Evolutionary conservation across 2,113 vertebrate genomes (phyloP), one percentile per base, ranked within the genome.

Genomic region (Campylorhamphus procurvoides): DNA sequence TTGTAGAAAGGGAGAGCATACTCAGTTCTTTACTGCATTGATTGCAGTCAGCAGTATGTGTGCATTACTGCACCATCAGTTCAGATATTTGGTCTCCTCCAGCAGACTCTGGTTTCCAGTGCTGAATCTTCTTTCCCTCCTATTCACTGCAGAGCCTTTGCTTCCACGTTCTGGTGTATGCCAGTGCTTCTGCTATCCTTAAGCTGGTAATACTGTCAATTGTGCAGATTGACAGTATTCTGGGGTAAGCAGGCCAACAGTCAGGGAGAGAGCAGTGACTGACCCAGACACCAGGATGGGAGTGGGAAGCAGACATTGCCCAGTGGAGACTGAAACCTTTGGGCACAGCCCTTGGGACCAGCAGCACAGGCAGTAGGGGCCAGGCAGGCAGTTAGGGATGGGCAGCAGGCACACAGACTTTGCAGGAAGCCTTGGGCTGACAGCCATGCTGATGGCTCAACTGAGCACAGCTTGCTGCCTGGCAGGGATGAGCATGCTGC

Each of bases 391-490:
- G 14, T 2, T 14, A 7, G 16, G n/a, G 27, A 31, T 33, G 39
- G 17, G n/a, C 11, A 27, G 35, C 0, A 2, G 28, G 28, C 46
- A 67, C 1, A 0, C 4, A 4, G 25, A 27, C 4, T 0, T 7
- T 0, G 2, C 4, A 3, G 3, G 6, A 17, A 66, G 33, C 31
- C 9, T 39, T 4, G 3, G 55, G 55, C 46, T 53, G 56, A 35
- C 0, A 0, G 35, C 42, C 1, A 0, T 18, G 52, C 24, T 42
- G 35, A 31, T 25, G 42, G 35, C 52, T 50, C 42, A 67, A 29
- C 29, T n/a, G 35, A 56, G 29, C 29, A 22, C 20, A 64, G 56
- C 37, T 62, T 7, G 18, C 25, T 62, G 37, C 49, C 1, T 64
- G 39, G 39, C 27, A 42, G 62, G 39, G 62, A 64, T 64, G 18